These are phyloP conservation scores for Xyrichtys novacula DNA, from an alignment of 2,797 vertebrate genomes.

Conservation along the genomic window DNA sequence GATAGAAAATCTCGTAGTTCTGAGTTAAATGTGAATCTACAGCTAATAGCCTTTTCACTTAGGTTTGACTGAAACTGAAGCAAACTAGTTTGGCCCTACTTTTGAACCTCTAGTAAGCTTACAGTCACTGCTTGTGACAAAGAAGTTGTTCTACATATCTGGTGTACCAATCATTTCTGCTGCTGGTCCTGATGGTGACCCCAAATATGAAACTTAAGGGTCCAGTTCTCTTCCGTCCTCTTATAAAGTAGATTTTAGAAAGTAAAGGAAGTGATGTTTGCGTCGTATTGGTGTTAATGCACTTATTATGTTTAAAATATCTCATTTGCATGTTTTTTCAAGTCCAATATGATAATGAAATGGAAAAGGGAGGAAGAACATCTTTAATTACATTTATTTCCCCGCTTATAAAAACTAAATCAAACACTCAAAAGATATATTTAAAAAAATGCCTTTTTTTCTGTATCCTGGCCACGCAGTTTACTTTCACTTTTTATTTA, in stretches of 20 bases:
- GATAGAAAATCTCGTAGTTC: not conserved
- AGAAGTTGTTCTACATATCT: not conserved
- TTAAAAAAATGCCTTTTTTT: no score
- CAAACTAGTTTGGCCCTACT: not conserved
- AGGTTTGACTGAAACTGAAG: not conserved
- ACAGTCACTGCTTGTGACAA: not conserved
- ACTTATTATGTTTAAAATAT: no score
- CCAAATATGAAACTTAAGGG: no score
- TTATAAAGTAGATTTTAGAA: no score
- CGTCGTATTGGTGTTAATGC: no score
- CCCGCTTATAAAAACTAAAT: not conserved
- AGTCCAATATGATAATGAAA: not conserved
- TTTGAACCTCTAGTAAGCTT: not conserved
- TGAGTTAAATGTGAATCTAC: not conserved
- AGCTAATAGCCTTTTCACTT: not conserved
- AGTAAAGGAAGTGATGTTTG: no score
- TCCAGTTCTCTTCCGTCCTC: no score
- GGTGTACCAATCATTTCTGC: not conserved
- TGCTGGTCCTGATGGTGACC: not conserved
- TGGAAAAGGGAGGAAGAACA: not conserved
- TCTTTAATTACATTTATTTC: not conserved
- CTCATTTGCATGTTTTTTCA: no score
- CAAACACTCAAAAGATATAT: not conserved
- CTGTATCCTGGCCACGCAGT: not conserved
- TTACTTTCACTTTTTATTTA: conserved; percentile 28